These are phyloP conservation scores for Fissipunctia ypsillon DNA, from an alignment of 2,888 invertebrate species.

Conservation along the genomic window DNA sequence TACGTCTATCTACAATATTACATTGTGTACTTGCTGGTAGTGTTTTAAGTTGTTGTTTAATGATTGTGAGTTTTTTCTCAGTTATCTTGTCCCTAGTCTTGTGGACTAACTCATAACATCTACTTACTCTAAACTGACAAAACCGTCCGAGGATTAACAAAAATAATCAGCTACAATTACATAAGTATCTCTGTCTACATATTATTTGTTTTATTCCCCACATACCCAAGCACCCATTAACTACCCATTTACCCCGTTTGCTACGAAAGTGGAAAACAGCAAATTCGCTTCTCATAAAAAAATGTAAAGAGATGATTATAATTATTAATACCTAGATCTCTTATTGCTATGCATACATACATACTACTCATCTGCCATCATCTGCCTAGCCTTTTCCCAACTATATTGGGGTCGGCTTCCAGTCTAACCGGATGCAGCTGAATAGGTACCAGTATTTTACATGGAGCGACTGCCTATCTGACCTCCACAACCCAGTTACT, in stretches of 20 bases:
- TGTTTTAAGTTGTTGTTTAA: conserved; percentile 12
- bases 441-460: too few relatives aligned
- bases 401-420: too few relatives aligned
- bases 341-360: neutral
- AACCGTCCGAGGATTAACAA: too few relatives aligned
- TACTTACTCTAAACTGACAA: too few relatives aligned
- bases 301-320: too few relatives aligned
- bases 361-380: too few relatives aligned
- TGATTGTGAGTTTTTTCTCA: neutral
- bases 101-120: neutral
- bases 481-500: too few relatives aligned
- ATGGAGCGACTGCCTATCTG: too few relatives aligned
- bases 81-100: neutral
- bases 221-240: neutral
- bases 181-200: too few relatives aligned
- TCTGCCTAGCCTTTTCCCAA: too few relatives aligned
- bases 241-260: neutral
- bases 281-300: neutral
- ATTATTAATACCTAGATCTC: too few relatives aligned
- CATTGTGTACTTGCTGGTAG: conserved; percentile 34
- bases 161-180: neutral
- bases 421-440: too few relatives aligned
- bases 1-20: conserved; percentile 64
- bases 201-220: neutral
- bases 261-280: neutral